A percentile compares a stretch with the other conserved stretches of the same genome.
Conservation (phyloP, 1,140 invertebrate genomes). For the Zaprionus vittiger region DNA sequence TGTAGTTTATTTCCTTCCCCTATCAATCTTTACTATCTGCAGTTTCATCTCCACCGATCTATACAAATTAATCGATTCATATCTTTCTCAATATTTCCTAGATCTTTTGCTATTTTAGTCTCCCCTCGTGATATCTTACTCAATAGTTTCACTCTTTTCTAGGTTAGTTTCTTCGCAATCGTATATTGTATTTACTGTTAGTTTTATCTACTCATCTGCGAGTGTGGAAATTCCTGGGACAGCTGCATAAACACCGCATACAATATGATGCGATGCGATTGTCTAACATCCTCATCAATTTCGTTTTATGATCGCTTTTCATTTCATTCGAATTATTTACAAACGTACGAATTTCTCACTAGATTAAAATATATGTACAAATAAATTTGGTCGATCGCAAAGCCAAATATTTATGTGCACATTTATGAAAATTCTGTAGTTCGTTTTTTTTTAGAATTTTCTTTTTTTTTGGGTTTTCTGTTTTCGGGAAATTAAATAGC, state of each 20-base stretch:
- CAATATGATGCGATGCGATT: constrained; percentile 20
- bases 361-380: constrained; percentile 45
- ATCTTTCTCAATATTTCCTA: not conserved
- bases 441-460: constrained; percentile 30
- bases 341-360: constrained; percentile 16
- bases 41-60: not conserved
- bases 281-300: constrained; percentile 38
- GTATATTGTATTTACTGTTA: not conserved
- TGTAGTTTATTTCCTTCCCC: no score
- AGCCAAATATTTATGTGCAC: constrained; percentile 56
- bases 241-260: constrained; percentile 46
- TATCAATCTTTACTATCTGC: no score
- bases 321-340: constrained; percentile 30
- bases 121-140: not conserved
- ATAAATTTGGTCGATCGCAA: constrained; percentile 42
- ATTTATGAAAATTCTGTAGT: constrained; percentile 71
- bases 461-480: constrained; percentile 39
- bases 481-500: constrained; percentile 76
- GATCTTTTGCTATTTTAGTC: not conserved
- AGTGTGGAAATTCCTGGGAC: constrained; percentile 26
- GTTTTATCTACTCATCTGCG: constrained; percentile 18
- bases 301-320: constrained; percentile 37
- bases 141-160: not conserved
- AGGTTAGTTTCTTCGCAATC: constrained; percentile 2
- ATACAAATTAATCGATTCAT: not conserved